Percentiles rank a stretch among this genome's conserved stretches.
Conservation (phyloP, 2,888 invertebrate species). For the Oscheius myriophilus region DNA sequence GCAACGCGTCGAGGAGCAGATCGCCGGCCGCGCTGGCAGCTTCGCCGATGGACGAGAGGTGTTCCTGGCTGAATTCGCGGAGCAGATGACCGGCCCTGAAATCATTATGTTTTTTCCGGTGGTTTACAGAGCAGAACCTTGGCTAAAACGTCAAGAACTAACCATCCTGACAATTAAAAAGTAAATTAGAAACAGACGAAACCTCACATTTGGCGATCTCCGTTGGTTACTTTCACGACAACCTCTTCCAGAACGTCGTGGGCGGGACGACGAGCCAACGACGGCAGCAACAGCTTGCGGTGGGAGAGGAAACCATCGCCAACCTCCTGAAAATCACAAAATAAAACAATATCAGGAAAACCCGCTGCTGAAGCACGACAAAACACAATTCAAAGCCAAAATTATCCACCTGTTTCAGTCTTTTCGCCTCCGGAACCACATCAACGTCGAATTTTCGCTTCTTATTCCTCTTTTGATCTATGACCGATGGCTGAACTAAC, state of each 20-base stretch:
- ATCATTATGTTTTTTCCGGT: not conserved
- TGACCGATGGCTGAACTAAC: too few relatives aligned
- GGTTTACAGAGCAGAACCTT: not conserved
- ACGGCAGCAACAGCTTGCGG: conserved; percentile 5
- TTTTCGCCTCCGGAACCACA: conserved; percentile 1
- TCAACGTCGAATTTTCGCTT: conserved; percentile 12
- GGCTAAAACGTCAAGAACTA: too few relatives aligned
- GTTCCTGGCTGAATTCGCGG: conserved; percentile 22
- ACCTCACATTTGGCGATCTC: conserved; percentile 23
- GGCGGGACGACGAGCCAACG: conserved; percentile 19
- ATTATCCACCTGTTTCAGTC: conserved; percentile 8
- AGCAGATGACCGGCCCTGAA: conserved; percentile 22
- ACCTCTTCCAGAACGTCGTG: conserved; percentile 18
- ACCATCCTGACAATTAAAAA: too few relatives aligned
- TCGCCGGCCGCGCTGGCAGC: not conserved
- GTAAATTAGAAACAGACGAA: not conserved
- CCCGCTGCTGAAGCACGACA: not conserved
- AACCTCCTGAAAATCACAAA: conserved; percentile 7
- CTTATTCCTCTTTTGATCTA: not conserved
- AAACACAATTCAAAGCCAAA: not conserved
- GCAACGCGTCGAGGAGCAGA: conserved; percentile 11
- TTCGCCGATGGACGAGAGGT: conserved; percentile 6
- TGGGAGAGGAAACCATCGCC: not conserved
- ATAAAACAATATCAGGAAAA: not conserved
- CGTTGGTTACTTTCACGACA: conserved; percentile 5